phyloP scores from a whole-genome alignment of 53 echinoderm and acorn worm species.

The Stichopus horrens region DNA sequence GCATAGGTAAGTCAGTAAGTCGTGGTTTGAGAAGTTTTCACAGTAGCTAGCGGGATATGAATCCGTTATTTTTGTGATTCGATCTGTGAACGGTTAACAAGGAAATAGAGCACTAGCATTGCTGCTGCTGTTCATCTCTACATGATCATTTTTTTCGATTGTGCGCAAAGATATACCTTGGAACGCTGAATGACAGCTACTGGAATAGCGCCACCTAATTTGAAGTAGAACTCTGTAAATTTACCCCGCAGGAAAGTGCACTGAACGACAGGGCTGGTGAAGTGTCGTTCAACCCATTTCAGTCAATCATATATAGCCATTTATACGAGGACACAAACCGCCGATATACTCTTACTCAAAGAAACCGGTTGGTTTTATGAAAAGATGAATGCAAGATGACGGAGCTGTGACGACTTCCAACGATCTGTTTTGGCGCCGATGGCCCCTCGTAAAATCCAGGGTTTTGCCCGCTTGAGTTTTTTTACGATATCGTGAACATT shows the following conservation, averaged over 20 bases:
- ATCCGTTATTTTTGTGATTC: too few species aligned
- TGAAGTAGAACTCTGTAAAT: background rate
- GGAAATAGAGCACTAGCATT: too few species aligned
- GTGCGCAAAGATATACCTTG: background rate
- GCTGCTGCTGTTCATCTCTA: too few species aligned
- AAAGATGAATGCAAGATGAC: slow-evolving; percentile 40
- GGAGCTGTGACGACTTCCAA: slow-evolving; percentile 26
- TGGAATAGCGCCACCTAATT: background rate
- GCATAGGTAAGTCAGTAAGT: too few species aligned
- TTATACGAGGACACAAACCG: slow-evolving; percentile 33
- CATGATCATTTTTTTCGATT: too few species aligned
- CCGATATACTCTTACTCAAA: slow-evolving; percentile 37
- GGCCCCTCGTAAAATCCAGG: slow-evolving; percentile 43
- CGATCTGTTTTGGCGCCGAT: slow-evolving; percentile 32
- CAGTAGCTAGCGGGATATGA: too few species aligned
- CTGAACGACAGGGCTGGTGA: slow-evolving; percentile 20
- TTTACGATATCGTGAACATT: slow-evolving; percentile 42
- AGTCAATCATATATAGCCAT: slow-evolving; percentile 42
- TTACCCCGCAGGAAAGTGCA: slow-evolving; percentile 17
- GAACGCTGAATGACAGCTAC: background rate
- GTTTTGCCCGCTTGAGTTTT: slow-evolving; percentile 35
- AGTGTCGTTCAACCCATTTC: slow-evolving; percentile 43
- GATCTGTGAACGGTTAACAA: too few species aligned
- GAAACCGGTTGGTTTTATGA: slow-evolving; percentile 45
- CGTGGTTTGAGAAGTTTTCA: too few species aligned